Conservation (phyloP, 2,113 vertebrate species). For the Rhea americana region DNA sequence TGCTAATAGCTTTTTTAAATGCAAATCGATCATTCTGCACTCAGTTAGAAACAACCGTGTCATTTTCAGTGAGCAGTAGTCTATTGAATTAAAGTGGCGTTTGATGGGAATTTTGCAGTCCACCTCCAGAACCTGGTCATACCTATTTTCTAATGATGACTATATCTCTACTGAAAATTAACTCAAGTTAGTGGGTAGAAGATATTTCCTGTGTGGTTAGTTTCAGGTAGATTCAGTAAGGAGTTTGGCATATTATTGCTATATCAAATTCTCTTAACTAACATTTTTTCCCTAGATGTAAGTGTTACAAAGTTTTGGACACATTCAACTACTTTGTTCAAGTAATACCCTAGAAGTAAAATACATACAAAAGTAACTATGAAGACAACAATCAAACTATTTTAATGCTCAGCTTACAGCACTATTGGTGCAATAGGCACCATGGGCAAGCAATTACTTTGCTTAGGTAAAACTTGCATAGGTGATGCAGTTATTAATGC, state of each 20-base stretch:
- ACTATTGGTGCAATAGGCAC: neutral
- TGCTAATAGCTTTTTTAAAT: neutral
- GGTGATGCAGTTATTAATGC: neutral
- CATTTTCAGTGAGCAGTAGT: neutral
- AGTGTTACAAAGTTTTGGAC: neutral
- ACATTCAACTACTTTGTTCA: accelerated
- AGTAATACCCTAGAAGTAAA: accelerated
- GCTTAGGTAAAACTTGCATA: neutral
- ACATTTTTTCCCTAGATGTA: neutral
- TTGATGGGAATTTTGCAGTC: neutral
- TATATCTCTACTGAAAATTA: neutral
- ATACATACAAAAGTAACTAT: neutral
- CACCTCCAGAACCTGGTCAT: neutral
- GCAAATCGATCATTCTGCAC: neutral
- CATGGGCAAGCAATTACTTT: neutral
- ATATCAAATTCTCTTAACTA: neutral
- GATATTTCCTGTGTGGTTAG: neutral
- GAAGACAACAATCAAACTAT: neutral
- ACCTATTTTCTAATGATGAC: neutral
- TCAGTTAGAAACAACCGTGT: neutral
- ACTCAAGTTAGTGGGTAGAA: neutral
- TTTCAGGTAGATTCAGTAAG: neutral
- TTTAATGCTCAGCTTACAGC: no score
- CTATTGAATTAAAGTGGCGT: neutral
- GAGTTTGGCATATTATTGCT: neutral